Percentiles rank a stretch among this genome's conserved stretches.
Conservation (phyloP, 2,797 vertebrate genomes). For the Paramormyrops hopkinsi region DNA sequence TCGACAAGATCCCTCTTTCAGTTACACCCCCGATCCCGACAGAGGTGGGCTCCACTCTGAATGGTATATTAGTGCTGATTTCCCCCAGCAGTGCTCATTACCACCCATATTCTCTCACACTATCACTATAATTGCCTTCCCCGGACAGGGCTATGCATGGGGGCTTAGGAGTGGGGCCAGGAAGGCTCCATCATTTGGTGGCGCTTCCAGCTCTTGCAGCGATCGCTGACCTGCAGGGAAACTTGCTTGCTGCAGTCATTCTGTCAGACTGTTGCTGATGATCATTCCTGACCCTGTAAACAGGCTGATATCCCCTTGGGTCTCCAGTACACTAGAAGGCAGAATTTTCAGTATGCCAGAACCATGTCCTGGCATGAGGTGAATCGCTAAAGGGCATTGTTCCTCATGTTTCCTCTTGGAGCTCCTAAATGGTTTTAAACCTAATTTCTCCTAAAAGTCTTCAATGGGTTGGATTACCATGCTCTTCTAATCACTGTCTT, state of each 20-base stretch:
- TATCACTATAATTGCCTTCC: constrained; percentile 55
- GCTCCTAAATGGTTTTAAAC: constrained; percentile 3
- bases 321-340: not conserved
- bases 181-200: not conserved
- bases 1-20: not conserved
- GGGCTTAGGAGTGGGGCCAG: not conserved
- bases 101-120: constrained; percentile 49
- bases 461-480: not conserved
- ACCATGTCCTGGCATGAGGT: not conserved
- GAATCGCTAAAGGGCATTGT: not conserved
- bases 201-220: not conserved
- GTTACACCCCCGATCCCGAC: not conserved
- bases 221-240: not conserved
- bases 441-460: not conserved
- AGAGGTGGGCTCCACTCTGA: not conserved
- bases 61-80: constrained; percentile 32
- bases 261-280: not conserved
- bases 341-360: not conserved
- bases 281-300: not conserved
- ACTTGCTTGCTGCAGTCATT: not conserved
- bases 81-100: constrained; percentile 52
- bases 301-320: not conserved
- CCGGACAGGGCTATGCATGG: constrained; percentile 29
- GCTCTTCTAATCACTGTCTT: not conserved
- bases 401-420: not conserved